Evolutionary conservation across 2,113 vertebrate genomes (phyloP), one percentile per base, ranked within the genome.

Genomic region (Melanotaenia duboulayi): DNA sequence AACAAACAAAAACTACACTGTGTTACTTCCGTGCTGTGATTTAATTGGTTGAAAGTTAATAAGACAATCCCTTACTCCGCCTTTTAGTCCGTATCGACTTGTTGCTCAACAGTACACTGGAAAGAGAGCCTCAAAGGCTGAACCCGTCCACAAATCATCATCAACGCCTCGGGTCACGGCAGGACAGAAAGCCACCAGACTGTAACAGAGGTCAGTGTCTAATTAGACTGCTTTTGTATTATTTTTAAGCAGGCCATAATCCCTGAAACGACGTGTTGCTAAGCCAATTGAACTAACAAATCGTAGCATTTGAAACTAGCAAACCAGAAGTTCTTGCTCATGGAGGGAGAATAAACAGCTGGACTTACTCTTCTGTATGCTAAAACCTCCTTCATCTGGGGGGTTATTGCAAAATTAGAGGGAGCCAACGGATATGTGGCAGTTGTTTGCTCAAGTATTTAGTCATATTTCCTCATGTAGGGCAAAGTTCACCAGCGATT

Each of bases 31-130:
- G n/a, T 59, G 13, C 65, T 78, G 56, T 46, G 77, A 79, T 83
- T 56, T 82, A 35, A 90, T 92, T 90, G 89, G 90, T 64, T 76
- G 0, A 80, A 89, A 89, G 84, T 88, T 81, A 2, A 7, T 0
- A 13, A 16, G n/a, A 14, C 71, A 51, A 2, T 11, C 52, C 24
- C 44, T 1, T 7, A 4, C 65, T 13, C 82, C 83, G 78, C 83
- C 83, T 32, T 10, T 10, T n/a, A 16, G 0, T 9, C 28, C 2
- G 37, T 65, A 11, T 57, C 17, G 5, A 46, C 28, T 42, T 42
- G 50, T 20, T 40, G 65, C 58, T 28, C 16, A 12, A 9, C 20
- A 11, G 19, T 4, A 19, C 1, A 3, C 19, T 12, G 32, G 42
- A 62, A 16, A 72, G 22, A n/a, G 14, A n/a, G 10, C 39, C 11